Conservation (phyloP, 2,113 vertebrate genomes). For the Opisthocomus hoazin region DNA sequence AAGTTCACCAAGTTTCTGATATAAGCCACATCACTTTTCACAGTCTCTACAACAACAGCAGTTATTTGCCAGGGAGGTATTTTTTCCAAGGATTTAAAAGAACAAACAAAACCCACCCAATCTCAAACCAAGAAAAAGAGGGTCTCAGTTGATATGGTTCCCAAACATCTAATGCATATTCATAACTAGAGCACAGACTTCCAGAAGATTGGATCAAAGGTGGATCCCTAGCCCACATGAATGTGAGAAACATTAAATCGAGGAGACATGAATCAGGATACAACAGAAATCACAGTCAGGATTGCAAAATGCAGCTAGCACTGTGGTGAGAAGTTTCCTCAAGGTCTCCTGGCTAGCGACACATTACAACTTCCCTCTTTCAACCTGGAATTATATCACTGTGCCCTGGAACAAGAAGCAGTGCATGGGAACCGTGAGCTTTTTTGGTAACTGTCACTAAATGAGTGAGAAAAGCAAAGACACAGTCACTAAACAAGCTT, state of each 20-base stretch:
- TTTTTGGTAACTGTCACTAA: not conserved
- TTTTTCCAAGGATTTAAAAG: not conserved
- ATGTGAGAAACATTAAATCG: not conserved
- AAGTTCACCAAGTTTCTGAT: not conserved
- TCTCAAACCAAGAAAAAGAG: not conserved
- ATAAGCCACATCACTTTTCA: not conserved
- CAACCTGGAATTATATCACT: not conserved
- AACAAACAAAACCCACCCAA: not conserved
- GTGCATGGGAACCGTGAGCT: not conserved
- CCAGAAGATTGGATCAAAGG: constrained; percentile 15
- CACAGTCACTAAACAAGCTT: not conserved
- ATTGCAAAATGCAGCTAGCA: not conserved
- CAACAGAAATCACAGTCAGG: not conserved
- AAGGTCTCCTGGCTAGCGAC: not conserved
- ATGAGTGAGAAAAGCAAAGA: not conserved
- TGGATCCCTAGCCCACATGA: not conserved
- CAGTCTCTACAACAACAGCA: not conserved
- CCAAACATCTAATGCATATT: not conserved
- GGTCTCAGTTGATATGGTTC: not conserved
- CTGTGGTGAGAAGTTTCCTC: not conserved
- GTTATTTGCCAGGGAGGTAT: not conserved
- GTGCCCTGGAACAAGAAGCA: not conserved
- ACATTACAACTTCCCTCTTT: not conserved
- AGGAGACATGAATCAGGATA: not conserved
- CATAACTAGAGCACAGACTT: not conserved